Base-by-base conservation (phyloP, 2,113 vertebrate genomes). In the Cyprinodon variegatus region DNA sequence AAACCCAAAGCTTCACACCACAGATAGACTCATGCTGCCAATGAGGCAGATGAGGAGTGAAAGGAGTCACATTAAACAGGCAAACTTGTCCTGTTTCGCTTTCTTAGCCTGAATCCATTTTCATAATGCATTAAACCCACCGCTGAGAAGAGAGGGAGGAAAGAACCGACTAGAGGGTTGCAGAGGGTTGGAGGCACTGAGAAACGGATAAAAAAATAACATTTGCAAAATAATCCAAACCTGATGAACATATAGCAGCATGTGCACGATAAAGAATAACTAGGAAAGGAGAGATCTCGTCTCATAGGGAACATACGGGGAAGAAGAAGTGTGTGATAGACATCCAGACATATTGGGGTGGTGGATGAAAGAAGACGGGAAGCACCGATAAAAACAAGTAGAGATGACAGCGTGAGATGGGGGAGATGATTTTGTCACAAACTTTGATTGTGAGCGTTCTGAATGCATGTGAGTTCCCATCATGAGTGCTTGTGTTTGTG, bases 41-140 rank as follows among this genome's bases (percentile, higher is more conserved):
- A 86, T 89, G 89, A 90, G 86, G 79, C 79, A 90, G 87, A 93
- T 90, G 87, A 86, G 85, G 87, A 93, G 89, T 90, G 88, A 93
- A 92, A 92, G 85, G 83, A 91, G 87, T 90, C 88, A 81, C 88
- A 91, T 92, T 91, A 89, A 92, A 90, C 86, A 87, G 88, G 83
- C 83, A 83, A 88, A 91, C 89, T 91, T 88, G 85, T 89, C 83
- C 88, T 84, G 86, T 91, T 86, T 91, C 84, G 83, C 87, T 90
- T 89, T 86, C 86, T 90, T 93, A 89, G 90, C 91, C 93, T 50
- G 79, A 89, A 90, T 93, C 92, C 88, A 89, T 91, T 92, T 92
- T 93, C 90, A 93, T 91, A 92, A 92, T 89, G 88, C 91, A 93
- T 92, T 93, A 92, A 91, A 92, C 85, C 88, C 84, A 91, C 90